Percentiles rank a stretch among this genome's conserved stretches.
These are phyloP conservation scores for Pedetes capensis DNA, from an alignment of 2,113 vertebrate species.

Conservation along the genomic window DNA sequence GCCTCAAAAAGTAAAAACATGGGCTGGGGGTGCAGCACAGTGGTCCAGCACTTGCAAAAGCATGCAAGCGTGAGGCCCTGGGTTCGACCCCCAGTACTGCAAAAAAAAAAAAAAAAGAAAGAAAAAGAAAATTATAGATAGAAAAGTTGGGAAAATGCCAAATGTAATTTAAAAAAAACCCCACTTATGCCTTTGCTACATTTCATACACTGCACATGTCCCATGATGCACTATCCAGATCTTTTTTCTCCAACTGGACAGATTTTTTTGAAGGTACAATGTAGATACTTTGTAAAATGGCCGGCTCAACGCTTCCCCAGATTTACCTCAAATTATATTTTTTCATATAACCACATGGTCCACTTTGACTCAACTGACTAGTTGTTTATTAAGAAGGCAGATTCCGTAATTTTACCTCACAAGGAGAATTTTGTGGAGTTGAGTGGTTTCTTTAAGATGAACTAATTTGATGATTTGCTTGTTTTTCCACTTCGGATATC, in stretches of 20 bases:
- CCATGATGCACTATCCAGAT: background rate
- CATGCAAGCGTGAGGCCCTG: too few relatives aligned
- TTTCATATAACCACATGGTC: background rate
- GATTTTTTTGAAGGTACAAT: background rate
- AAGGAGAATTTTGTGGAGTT: background rate
- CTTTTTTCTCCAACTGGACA: background rate
- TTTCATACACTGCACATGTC: background rate
- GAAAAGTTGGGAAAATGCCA: background rate
- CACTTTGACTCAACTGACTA: background rate
- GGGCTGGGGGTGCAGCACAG: too few relatives aligned
- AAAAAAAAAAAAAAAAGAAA: too few relatives aligned
- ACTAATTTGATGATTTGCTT: conserved; percentile 6
- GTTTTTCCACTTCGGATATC: background rate
- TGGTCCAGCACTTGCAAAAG: too few relatives aligned
- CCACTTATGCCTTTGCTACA: background rate
- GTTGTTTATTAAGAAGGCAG: background rate
- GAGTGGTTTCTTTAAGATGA: background rate
- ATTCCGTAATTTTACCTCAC: background rate
- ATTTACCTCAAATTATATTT: background rate
- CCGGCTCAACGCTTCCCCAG: background rate
- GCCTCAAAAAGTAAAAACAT: too few relatives aligned
- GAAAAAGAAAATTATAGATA: too few relatives aligned
- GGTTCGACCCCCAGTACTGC: too few relatives aligned
- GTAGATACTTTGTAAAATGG: background rate
- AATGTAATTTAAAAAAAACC: background rate